Percentiles rank a stretch among this genome's conserved stretches.
Conservation (phyloP, 1,140 invertebrate species). For the Eumaeus atala region DNA sequence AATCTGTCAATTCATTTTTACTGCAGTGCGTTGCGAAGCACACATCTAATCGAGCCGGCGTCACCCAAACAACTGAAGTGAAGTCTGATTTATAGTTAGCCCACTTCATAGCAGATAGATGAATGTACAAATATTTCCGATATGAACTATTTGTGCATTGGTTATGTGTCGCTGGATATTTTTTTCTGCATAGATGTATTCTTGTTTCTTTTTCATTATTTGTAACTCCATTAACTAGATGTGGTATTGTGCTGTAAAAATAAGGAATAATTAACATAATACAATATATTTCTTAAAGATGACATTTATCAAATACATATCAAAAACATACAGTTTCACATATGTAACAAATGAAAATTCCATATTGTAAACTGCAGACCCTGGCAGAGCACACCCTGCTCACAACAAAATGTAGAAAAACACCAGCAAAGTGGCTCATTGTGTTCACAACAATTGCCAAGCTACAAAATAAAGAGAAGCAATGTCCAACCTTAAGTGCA, state of each 20-base stretch:
- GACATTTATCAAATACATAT: too few species aligned
- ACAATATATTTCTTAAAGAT: too few species aligned
- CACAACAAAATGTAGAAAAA: too few species aligned
- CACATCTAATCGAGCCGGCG: conserved; percentile 55
- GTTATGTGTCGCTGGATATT: conserved; percentile 12
- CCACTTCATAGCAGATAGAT: conserved; percentile 75
- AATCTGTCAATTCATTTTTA: conserved; percentile 44
- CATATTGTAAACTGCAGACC: too few species aligned
- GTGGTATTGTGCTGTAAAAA: conserved; percentile 32
- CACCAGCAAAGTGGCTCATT: too few species aligned
- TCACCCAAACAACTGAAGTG: conserved; percentile 39
- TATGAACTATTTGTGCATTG: conserved; percentile 14
- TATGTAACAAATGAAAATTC: too few species aligned
- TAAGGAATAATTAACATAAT: conserved; percentile 10
- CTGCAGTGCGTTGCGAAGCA: conserved; percentile 81
- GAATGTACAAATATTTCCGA: conserved; percentile 41
- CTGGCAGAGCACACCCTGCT: too few species aligned
- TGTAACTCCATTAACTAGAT: conserved; percentile 35
- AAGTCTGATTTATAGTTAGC: conserved; percentile 38
- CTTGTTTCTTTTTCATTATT: conserved; percentile 26
- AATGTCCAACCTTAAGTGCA: too few species aligned
- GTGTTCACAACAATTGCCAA: too few species aligned
- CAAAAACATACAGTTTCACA: too few species aligned
- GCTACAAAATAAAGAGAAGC: too few species aligned
- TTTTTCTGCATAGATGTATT: conserved; percentile 33